Evolutionary conservation across 1,140 invertebrate species (phyloP), one percentile per base, ranked within the genome.

Genomic region (Trichonephila clavata): DNA sequence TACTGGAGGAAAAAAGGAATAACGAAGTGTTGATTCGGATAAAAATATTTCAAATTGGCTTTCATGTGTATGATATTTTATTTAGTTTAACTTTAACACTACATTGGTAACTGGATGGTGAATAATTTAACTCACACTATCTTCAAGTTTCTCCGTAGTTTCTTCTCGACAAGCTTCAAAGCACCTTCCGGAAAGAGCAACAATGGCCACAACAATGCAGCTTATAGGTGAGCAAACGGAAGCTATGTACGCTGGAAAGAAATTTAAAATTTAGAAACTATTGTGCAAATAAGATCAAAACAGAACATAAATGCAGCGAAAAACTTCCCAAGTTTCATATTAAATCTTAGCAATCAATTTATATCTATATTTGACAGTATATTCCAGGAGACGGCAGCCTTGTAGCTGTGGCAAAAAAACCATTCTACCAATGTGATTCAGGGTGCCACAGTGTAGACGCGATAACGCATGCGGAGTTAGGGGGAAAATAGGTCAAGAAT

Each of bases 171-270:
- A 63, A 5, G 59, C 60, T n/a, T 80, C 39, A 39, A 80, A 60
- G n/a, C 43, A 50, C 3, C n/a, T 80, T 80, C 89, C 89, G 4
- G 89, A 90, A 5, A 90, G 27, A 60, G 43, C 43, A 6, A 90
- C 57, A 59, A 90, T 24, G 27, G 89, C 50, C 18, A 90, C 59
- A 7, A 90, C 89, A 16, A 90, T 60, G 18, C 89, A 90, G 16
- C 39, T n/a, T 18, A 90, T 90, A 3, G 89, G 89, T 2, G 89
- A 81, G 32, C 50, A 90, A 13, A 90, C 89, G 0, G 89, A 90
- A 59, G 50, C 32, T 32, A 90, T 32, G 57, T 90, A 90, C 60
- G 89, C 89, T 90, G 20, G 43, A 60, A 80, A 27, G 1, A 14
- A 89, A 89, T 39, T 10, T 50, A 50, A 50, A 50, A 50, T 50